Percentiles rank a stretch among this genome's conserved stretches.
Evolutionary conservation across 2,113 vertebrate genomes (phyloP).

Genomic region (Plecturocebus donacophilus): DNA sequence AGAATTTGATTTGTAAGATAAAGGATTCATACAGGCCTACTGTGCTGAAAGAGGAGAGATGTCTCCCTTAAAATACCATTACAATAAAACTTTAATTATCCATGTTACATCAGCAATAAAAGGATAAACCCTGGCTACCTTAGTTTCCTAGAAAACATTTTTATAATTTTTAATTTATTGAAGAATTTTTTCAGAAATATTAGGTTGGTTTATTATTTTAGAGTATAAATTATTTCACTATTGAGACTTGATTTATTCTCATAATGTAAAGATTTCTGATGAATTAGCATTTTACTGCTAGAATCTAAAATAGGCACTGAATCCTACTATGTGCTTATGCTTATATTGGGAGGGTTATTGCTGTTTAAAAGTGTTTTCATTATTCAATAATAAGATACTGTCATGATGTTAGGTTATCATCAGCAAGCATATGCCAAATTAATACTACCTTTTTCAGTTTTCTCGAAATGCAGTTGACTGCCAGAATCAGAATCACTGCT

Average conservation of each 20-base stretch:
- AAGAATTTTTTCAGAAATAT: background rate
- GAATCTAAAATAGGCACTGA: background rate
- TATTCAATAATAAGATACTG: background rate
- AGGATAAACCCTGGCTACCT: background rate
- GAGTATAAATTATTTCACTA: conserved; percentile 2
- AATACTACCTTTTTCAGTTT: background rate
- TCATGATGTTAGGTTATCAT: background rate
- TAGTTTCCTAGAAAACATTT: background rate
- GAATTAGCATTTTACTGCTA: background rate
- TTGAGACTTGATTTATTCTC: background rate
- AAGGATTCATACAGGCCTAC: background rate
- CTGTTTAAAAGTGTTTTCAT: background rate
- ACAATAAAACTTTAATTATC: background rate
- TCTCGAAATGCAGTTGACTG: background rate
- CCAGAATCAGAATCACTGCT: background rate
- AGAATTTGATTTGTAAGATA: conserved; percentile 26
- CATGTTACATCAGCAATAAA: background rate
- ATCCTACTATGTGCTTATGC: background rate
- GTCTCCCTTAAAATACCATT: background rate
- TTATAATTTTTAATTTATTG: background rate
- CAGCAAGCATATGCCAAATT: background rate
- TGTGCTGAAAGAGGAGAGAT: background rate
- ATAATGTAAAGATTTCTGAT: background rate
- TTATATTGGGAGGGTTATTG: background rate
- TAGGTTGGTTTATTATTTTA: background rate